These are phyloP conservation scores for Piezodorus guildinii DNA, from an alignment of 1,140 invertebrate genomes.

Conservation along the genomic window DNA sequence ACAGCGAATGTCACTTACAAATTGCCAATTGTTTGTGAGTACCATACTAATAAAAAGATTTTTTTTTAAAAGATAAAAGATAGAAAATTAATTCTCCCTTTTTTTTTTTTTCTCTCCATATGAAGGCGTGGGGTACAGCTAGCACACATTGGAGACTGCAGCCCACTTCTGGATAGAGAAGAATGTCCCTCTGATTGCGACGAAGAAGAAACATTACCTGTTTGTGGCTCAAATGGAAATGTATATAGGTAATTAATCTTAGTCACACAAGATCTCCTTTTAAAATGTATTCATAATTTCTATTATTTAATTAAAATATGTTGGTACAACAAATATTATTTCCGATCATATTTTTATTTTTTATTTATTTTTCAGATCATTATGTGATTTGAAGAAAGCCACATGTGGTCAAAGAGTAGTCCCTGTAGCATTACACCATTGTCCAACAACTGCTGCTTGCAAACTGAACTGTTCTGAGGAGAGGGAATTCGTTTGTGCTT, in stretches of 20 bases:
- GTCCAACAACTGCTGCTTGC: constrained; percentile 68
- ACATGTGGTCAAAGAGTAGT: constrained; percentile 79
- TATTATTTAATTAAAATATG: no score
- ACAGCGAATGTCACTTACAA: constrained; percentile 66
- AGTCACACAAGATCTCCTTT: background rate
- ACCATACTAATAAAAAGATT: no score
- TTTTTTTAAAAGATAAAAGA: no score
- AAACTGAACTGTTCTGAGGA: constrained; percentile 60
- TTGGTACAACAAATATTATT: no score
- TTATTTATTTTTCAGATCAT: constrained; percentile 48
- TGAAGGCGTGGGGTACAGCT: constrained; percentile 67
- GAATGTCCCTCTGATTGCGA: constrained; percentile 60
- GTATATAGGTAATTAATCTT: constrained; percentile 58
- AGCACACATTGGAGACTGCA: constrained; percentile 75
- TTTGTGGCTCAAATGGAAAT: constrained; percentile 84
- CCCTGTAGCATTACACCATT: constrained; percentile 62
- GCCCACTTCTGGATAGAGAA: constrained; percentile 54
- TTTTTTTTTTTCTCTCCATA: constrained; percentile 20
- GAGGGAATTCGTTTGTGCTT: constrained; percentile 76
- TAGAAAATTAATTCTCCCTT: no score
- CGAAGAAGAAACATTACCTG: constrained; percentile 55
- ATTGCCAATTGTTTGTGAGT: constrained; percentile 72
- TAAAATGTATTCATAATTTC: background rate
- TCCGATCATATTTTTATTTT: no score
- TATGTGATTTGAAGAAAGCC: constrained; percentile 71